phyloP scores from a whole-genome alignment of 2,888 invertebrate species.

The Caenorhabditis imperialis region DNA sequence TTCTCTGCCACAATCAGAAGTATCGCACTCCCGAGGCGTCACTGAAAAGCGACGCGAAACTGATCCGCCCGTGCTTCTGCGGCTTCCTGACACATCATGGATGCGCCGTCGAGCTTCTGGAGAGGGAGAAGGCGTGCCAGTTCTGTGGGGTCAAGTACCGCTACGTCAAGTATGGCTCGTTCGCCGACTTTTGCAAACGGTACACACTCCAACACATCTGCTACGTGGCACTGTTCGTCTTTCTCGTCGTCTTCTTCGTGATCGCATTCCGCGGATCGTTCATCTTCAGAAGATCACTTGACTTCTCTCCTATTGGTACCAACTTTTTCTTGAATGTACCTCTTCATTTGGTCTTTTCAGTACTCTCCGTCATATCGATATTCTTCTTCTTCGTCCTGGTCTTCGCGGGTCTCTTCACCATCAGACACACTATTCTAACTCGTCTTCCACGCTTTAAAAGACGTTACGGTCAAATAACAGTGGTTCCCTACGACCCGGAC shows the following conservation, averaged over 20 bases:
- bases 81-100: slow-evolving; percentile 40
- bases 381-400: slow-evolving; percentile 27
- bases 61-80: slow-evolving; percentile 43
- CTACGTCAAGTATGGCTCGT: slow-evolving; percentile 33
- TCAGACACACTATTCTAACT: slow-evolving; percentile 23
- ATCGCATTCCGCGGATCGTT: slow-evolving; percentile 28
- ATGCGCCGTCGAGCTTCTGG: slow-evolving; percentile 29
- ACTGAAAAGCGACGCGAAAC: slow-evolving; percentile 18
- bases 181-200: slow-evolving; percentile 27
- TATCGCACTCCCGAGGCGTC: slow-evolving; percentile 31
- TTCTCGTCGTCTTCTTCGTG: slow-evolving; percentile 17
- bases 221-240: slow-evolving; percentile 14
- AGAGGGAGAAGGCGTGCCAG: slow-evolving; percentile 22
- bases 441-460: slow-evolving; percentile 33
- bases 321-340: too few species aligned
- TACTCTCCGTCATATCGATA: slow-evolving; percentile 13
- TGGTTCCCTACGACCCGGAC: slow-evolving; percentile 40
- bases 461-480: slow-evolving; percentile 38
- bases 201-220: slow-evolving; percentile 35
- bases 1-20: slow-evolving; percentile 28
- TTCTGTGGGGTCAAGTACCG: slow-evolving; percentile 42
- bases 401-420: slow-evolving; percentile 17
- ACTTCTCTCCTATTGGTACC: slow-evolving; percentile 8
- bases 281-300: background rate
- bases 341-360: too few species aligned